Evolutionary conservation across 37 sponge, comb jelly and placozoan species (phyloP), one percentile per base, ranked within the genome.

Genomic region (Petrosia ficiformis): DNA sequence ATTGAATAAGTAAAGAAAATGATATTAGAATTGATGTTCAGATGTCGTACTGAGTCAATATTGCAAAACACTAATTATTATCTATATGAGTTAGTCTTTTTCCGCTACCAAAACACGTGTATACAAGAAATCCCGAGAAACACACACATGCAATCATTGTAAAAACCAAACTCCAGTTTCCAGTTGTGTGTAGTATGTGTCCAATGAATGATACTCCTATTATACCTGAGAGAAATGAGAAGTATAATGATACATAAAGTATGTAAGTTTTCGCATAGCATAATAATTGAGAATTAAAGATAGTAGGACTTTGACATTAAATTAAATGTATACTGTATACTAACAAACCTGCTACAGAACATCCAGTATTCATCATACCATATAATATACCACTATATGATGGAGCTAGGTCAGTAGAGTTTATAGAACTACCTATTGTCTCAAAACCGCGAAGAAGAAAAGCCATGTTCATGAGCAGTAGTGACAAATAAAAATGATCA

Each of bases 211-310:
- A 38, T 26, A 83, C 77, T 39, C 76, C 76, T 39, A 76, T 59
- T 3, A 83, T 44, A 29, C 84, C 84, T 83, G 77, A 6, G 70
- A 10, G n/a, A n/a, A n/a, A n/a, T n/a, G n/a, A n/a, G n/a, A n/a
- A n/a, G n/a, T n/a, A n/a, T n/a, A n/a, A n/a, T n/a, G n/a, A n/a
- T n/a, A n/a, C n/a, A n/a, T n/a, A n/a, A n/a, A n/a, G n/a, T n/a
- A n/a, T n/a, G n/a, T n/a, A n/a, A n/a, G n/a, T n/a, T n/a, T n/a
- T n/a, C n/a, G n/a, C n/a, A n/a, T n/a, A n/a, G n/a, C n/a, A n/a
- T n/a, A n/a, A n/a, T n/a, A n/a, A n/a, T n/a, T n/a, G n/a, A n/a
- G n/a, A n/a, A n/a, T n/a, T n/a, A n/a, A n/a, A n/a, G n/a, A n/a
- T n/a, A n/a, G n/a, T n/a, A n/a, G n/a, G n/a, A n/a, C n/a, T n/a